Conservation (phyloP, 2,888 invertebrate genomes). For the Drosophila leonis region DNA sequence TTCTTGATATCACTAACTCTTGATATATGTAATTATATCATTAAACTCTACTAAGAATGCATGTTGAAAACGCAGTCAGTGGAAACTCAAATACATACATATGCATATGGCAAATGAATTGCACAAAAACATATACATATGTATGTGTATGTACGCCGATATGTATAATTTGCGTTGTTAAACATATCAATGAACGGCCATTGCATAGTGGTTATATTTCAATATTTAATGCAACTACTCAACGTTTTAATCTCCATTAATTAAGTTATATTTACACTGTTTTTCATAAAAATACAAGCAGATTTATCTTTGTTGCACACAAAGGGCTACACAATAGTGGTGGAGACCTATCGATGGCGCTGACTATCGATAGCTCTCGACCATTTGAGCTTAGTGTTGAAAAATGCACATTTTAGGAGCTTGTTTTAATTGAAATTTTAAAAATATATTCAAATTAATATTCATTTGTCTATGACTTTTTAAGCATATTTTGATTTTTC, state of each 20-base stretch:
- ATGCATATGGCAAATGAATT: background rate
- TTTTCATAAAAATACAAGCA: too few species aligned
- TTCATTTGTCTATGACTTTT: background rate
- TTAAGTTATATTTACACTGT: background rate
- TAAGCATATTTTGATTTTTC: background rate
- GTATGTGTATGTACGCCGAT: background rate
- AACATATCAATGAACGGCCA: background rate
- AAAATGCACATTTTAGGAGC: background rate
- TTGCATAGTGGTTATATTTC: background rate
- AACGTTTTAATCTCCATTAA: background rate
- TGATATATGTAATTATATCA: background rate
- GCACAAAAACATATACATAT: background rate
- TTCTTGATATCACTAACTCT: background rate
- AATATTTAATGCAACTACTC: background rate
- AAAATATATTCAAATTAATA: constrained; percentile 5
- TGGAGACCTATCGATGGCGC: too few species aligned
- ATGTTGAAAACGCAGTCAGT: constrained; percentile 1
- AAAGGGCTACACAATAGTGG: background rate
- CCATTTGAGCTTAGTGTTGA: constrained; percentile 35
- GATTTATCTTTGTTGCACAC: too few species aligned
- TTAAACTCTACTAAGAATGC: too few species aligned
- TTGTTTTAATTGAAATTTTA: constrained; percentile 10
- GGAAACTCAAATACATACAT: background rate
- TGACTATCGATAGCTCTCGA: background rate
- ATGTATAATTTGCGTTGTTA: background rate